Conservation (phyloP, 2,888 invertebrate genomes). For the Dorcus hopei region DNA sequence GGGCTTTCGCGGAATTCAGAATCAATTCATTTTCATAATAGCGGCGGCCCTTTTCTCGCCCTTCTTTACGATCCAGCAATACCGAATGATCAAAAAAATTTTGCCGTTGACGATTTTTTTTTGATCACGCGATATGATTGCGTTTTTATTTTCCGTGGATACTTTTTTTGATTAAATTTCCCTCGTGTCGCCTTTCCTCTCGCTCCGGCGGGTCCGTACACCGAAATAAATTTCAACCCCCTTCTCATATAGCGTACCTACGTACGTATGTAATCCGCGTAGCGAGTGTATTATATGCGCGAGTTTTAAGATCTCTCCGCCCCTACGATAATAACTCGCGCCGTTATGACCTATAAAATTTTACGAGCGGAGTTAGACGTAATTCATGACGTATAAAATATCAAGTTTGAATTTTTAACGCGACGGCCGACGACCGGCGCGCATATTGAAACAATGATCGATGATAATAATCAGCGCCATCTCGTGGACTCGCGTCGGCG, state of each 20-base stretch:
- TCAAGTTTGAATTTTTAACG: no score
- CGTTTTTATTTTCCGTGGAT: neutral
- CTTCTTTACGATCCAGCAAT: neutral
- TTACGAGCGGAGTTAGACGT: neutral
- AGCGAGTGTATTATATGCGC: no score
- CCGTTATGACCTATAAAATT: constrained; percentile 3
- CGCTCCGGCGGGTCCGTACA: no score
- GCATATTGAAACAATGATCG: no score
- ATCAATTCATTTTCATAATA: constrained; percentile 2
- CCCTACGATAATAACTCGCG: neutral
- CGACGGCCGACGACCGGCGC: no score
- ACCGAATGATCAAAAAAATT: neutral
- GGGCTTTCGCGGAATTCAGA: constrained; percentile 22
- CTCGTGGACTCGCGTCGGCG: constrained; percentile 1
- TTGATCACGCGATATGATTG: neutral
- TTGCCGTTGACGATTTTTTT: neutral
- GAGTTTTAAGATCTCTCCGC: no score
- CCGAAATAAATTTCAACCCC: no score
- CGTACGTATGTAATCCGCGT: no score
- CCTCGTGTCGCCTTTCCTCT: no score
- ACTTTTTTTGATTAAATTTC: no score
- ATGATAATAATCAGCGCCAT: neutral
- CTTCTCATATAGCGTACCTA: no score
- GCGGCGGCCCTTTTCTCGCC: neutral
- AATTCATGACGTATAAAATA: neutral